phyloP scores from a whole-genome alignment of 30 jellyfish, hydroid and myxozoan species.

The Cassiopea andromeda region DNA sequence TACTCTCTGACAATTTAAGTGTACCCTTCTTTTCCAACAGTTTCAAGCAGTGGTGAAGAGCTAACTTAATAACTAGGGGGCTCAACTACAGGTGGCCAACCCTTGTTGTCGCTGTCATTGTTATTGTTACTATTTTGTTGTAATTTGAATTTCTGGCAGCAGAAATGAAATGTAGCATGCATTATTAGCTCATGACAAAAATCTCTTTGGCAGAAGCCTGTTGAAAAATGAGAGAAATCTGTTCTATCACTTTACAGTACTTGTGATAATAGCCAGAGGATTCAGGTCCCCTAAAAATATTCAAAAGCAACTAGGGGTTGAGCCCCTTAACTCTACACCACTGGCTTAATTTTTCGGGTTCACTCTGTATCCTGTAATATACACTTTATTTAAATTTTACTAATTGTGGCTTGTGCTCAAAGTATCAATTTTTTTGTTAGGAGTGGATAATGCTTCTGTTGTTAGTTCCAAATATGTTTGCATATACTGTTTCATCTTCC shows the following conservation, averaged over 20 bases:
- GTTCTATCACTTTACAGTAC: not conserved
- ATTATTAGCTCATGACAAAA: not conserved
- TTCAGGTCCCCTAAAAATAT: too few species aligned
- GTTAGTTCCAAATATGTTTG: not conserved
- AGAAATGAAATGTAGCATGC: not conserved
- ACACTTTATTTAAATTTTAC: not conserved
- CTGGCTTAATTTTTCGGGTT: not conserved
- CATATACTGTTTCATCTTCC: constrained; percentile 12
- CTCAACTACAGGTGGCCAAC: not conserved
- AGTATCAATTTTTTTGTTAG: not conserved
- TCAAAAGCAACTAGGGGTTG: not conserved
- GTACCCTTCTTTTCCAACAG: not conserved
- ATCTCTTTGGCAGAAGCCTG: not conserved
- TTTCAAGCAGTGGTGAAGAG: not conserved
- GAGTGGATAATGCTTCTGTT: not conserved
- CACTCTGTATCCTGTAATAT: not conserved
- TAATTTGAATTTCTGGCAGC: not conserved
- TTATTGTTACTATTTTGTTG: not conserved
- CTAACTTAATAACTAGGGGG: not conserved
- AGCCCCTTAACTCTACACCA: not conserved
- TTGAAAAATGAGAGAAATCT: not conserved
- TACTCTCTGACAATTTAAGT: not conserved
- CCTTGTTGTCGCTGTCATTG: not conserved
- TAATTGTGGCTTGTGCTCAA: not conserved
- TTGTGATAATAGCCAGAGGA: not conserved